Percentiles rank a stretch among this genome's conserved stretches.
Evolutionary conservation across 2,797 vertebrate species (phyloP).

Genomic region (Micrastur ruficollis): DNA sequence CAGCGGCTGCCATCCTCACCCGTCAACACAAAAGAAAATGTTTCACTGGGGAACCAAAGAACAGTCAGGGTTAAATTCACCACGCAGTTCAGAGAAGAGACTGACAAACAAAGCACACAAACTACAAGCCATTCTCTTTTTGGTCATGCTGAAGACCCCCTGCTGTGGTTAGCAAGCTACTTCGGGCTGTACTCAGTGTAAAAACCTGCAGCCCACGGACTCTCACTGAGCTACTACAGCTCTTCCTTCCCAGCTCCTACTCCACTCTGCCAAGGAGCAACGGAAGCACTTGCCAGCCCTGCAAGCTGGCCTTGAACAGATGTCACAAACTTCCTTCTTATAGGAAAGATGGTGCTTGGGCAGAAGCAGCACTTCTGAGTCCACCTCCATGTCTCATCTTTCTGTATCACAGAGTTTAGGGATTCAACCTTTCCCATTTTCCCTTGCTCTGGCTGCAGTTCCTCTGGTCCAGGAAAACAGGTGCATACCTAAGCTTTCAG

Average conservation of each 20-base stretch:
- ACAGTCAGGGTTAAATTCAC: not conserved
- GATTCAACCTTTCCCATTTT: not conserved
- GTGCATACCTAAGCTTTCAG: not conserved
- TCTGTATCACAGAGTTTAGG: not conserved
- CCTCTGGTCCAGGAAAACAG: not conserved
- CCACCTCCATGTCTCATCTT: not conserved
- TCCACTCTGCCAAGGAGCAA: not conserved
- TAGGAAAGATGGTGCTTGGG: not conserved
- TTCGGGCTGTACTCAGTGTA: not conserved
- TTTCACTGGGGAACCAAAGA: constrained; percentile 83
- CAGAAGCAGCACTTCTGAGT: not conserved
- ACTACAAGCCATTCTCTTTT: not conserved
- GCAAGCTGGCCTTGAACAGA: not conserved
- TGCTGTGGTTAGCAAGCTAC: not conserved
- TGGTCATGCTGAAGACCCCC: not conserved
- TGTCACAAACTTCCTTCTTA: not conserved
- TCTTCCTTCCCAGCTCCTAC: not conserved
- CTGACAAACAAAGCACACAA: not conserved
- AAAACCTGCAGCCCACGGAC: not conserved
- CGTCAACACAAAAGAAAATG: constrained; percentile 96
- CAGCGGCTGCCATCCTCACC: constrained; percentile 96
- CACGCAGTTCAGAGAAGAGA: not conserved
- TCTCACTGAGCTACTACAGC: not conserved
- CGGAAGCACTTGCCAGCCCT: not conserved
- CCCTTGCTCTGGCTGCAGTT: not conserved